Evolutionary conservation across 2,797 vertebrate genomes (phyloP).

Genomic region (Meriones psammophilus): DNA sequence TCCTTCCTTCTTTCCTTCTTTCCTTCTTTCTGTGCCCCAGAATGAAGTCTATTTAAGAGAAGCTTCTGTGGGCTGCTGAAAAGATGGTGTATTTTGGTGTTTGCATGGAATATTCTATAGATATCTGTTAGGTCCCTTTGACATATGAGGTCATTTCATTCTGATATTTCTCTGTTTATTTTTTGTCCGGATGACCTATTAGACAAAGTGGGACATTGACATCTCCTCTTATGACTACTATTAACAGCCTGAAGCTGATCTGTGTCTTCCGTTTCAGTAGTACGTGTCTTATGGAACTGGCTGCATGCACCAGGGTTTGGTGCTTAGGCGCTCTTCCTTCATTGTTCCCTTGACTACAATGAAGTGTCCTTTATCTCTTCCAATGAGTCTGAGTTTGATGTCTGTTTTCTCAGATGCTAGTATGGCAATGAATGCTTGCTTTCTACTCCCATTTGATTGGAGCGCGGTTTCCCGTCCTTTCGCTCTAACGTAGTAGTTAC

Average conservation of each 20-base stretch:
- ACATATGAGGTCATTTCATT: neutral
- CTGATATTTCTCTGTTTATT: neutral
- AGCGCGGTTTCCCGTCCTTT: neutral
- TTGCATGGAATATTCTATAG: neutral
- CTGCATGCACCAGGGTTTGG: too few species aligned
- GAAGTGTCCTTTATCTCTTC: neutral
- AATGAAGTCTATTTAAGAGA: neutral
- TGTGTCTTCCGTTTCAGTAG: neutral
- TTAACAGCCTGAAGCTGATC: neutral
- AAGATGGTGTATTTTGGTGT: neutral
- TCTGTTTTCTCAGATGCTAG: neutral
- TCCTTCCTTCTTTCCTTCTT: too few species aligned
- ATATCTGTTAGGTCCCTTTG: neutral
- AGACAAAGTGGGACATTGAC: neutral
- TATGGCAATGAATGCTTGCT: neutral
- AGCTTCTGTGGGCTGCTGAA: neutral
- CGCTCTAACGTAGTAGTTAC: neutral
- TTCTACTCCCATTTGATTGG: neutral
- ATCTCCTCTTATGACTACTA: neutral
- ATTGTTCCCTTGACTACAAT: neutral
- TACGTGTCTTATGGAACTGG: neutral
- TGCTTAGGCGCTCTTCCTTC: neutral
- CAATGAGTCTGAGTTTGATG: too few species aligned
- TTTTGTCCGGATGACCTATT: neutral
- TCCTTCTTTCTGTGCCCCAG: neutral